Conservation (phyloP, 2,797 vertebrate genomes). For the Erpetoichthys calabaricus region DNA sequence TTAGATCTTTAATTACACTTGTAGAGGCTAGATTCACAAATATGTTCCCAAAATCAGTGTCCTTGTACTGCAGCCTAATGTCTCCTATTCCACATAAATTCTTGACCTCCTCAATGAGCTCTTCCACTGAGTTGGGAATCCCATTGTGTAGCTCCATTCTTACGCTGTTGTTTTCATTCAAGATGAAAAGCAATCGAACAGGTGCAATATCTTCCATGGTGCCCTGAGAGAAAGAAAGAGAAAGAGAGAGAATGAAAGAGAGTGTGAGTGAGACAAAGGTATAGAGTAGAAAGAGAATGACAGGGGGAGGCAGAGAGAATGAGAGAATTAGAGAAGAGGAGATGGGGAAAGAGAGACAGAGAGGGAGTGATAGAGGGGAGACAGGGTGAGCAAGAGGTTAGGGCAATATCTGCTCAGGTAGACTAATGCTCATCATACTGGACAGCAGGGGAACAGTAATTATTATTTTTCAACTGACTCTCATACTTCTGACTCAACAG, state of each 20-base stretch:
- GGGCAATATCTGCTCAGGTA: no score
- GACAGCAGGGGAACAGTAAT: no score
- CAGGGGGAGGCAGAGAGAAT: no score
- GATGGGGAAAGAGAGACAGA: neutral
- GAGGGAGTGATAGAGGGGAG: neutral
- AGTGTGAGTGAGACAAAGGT: no score
- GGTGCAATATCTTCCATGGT: neutral
- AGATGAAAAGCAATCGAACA: neutral
- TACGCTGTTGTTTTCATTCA: constrained; percentile 1
- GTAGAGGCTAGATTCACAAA: constrained; percentile 17
- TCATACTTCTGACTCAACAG: no score
- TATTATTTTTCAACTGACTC: no score
- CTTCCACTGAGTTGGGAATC: constrained; percentile 3
- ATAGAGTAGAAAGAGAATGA: no score
- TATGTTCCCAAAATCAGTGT: constrained; percentile 12
- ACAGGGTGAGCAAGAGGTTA: neutral
- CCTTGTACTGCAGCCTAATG: constrained; percentile 18
- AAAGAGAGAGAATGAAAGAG: no score
- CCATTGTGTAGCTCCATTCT: constrained; percentile 4
- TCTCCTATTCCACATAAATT: neutral
- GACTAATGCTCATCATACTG: no score
- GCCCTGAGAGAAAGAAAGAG: neutral
- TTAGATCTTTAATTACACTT: constrained; percentile 15
- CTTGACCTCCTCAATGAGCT: constrained; percentile 4
- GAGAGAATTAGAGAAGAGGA: no score